phyloP scores from a whole-genome alignment of 2,797 vertebrate genomes.

The Sebastes hubbsi region DNA sequence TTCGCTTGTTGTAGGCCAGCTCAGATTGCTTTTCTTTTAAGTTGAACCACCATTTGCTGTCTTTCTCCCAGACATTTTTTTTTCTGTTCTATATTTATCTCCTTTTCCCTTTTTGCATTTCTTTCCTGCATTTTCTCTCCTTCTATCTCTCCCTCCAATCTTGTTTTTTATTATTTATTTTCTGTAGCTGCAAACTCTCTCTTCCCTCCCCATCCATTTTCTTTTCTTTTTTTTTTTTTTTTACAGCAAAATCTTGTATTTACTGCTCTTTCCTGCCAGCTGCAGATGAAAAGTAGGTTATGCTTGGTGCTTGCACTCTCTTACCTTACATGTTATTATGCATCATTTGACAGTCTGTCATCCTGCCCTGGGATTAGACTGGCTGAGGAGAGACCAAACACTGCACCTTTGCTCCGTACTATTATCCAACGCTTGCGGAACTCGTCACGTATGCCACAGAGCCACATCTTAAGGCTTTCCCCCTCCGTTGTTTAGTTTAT shows the following conservation, averaged over 20 bases:
- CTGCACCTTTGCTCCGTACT: constrained; percentile 22
- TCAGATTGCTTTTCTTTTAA: neutral
- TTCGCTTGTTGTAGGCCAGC: neutral
- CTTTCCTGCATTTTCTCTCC: neutral
- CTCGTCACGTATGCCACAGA: neutral
- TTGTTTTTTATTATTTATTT: neutral
- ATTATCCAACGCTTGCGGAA: neutral
- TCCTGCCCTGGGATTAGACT: constrained; percentile 48
- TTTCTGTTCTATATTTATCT: neutral
- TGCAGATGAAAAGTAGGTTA: constrained; percentile 57
- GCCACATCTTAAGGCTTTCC: neutral
- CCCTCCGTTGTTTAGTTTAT: constrained; percentile 10
- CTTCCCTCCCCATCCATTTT: neutral
- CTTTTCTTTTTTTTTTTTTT: neutral
- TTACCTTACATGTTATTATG: constrained; percentile 47
- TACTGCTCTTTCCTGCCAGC: constrained; percentile 32
- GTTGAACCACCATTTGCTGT: neutral
- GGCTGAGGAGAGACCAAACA: constrained; percentile 29
- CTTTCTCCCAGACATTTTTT: neutral
- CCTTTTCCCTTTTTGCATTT: neutral
- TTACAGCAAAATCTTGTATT: neutral
- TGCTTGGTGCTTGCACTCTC: constrained; percentile 19
- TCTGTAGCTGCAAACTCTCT: constrained; percentile 3
- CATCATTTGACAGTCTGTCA: constrained; percentile 64
- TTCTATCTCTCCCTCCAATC: neutral